Base-by-base conservation (phyloP, 2,797 vertebrate genomes). In the Siniperca undulata region DNA sequence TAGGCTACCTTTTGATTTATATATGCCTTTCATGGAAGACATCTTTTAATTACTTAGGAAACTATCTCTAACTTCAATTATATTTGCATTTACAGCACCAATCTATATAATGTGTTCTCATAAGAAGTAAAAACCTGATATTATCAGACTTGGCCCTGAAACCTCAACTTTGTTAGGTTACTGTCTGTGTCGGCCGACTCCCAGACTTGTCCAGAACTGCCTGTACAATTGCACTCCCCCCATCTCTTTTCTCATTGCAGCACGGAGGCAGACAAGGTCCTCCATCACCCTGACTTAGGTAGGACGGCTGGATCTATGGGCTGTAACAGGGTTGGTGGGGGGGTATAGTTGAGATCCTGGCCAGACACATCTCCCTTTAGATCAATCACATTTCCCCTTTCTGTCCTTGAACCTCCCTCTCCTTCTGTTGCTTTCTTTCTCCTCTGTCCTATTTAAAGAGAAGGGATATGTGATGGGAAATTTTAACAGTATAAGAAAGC, bases 271-370 rank as follows among this genome's bases (percentile, higher is more conserved):
- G 93, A 94, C 94, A 94, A 66, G 89, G 90, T 93, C 93, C 86
- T 95, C 90, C 89, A 94, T 95, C 94, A 94, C 91, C 82, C 92
- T 91, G 91, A 93, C 92, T 94, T 93, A 92, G 92, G 92, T 94
- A 90, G 92, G 92, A 94, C 88, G 82, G 83, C 84, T 93, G 92
- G 92, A 94, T 94, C 91, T 94, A 91, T 92, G 91, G 85, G 90
- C 87, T 91, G 86, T 87, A 94, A 90, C 88, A 86, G 88, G 87
- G 83, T 67, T 90, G 80, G 81, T 86, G 53, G 61, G 24, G 70
- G 86, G 77, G 88, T 83, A 83, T 86, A 83, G 86, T 86, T 79
- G 90, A 92, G 87, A 92, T 91, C 85, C 77, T 86, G 89, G 92
- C 92, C 91, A 93, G 93, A 94, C 92, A 94, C 92, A 94, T 92